phyloP scores from a whole-genome alignment of 2,113 vertebrate species.

The Alligator sinensis region DNA sequence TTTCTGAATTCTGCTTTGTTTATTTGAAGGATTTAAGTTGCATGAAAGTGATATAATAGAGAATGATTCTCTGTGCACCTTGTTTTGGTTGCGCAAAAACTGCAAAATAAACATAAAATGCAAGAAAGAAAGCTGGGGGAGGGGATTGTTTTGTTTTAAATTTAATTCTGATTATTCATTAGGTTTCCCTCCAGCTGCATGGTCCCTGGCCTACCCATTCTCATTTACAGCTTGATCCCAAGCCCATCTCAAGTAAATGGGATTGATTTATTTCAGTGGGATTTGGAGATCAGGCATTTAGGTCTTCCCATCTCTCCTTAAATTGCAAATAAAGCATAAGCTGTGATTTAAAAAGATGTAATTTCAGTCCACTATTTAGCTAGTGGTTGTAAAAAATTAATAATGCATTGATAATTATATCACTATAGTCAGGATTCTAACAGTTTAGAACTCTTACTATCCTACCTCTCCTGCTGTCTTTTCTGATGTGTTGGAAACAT shows the following conservation, averaged over 20 bases:
- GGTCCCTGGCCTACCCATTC: neutral
- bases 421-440: neutral
- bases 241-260: neutral
- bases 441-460: neutral
- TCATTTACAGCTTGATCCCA: neutral
- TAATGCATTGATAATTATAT: neutral
- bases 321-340: neutral
- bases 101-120: neutral
- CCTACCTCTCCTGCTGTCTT: neutral
- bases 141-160: neutral
- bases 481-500: neutral
- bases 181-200: neutral
- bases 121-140: neutral
- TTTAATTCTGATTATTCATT: neutral
- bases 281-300: neutral
- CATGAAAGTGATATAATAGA: fast-evolving
- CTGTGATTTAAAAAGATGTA: neutral
- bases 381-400: neutral
- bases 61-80: neutral
- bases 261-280: neutral
- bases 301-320: neutral
- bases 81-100: neutral
- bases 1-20: neutral
- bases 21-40: neutral
- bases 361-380: neutral